Evolutionary conservation across 2,888 invertebrate species (phyloP).

Genomic region (Nebria brevicollis): DNA sequence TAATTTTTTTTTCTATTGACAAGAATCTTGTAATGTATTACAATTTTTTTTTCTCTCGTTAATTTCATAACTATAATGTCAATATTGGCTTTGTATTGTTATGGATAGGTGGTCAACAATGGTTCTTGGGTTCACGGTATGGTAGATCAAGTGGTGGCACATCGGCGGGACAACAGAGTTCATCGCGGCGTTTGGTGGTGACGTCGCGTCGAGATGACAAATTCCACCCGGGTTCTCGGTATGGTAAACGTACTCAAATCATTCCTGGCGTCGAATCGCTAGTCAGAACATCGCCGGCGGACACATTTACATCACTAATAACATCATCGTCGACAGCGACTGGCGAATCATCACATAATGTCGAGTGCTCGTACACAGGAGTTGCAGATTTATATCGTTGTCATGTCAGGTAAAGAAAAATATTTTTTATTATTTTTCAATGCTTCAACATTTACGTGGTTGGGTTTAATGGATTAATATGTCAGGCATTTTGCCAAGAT

Average conservation of each 20-base stretch:
- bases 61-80: too few species aligned
- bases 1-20: too few species aligned
- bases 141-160: conserved; percentile 29
- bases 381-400: conserved; percentile 66
- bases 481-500: too few species aligned
- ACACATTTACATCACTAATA: not conserved
- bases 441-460: too few species aligned
- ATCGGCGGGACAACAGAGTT: not conserved
- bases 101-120: conserved; percentile 29
- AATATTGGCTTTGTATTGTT: not conserved
- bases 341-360: conserved; percentile 51
- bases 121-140: conserved; percentile 40
- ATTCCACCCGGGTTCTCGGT: conserved; percentile 39
- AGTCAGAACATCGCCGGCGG: not conserved
- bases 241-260: conserved; percentile 31
- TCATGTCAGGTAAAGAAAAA: conserved; percentile 59
- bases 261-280: not conserved
- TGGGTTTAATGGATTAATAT: too few species aligned
- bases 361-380: conserved; percentile 65
- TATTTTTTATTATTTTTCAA: too few species aligned
- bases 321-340: conserved; percentile 24
- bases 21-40: too few species aligned
- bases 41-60: too few species aligned
- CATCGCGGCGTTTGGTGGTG: conserved; percentile 30
- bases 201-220: conserved; percentile 42